Conservation (phyloP, 2,797 vertebrate species). For the Hemibagrus guttatus region DNA sequence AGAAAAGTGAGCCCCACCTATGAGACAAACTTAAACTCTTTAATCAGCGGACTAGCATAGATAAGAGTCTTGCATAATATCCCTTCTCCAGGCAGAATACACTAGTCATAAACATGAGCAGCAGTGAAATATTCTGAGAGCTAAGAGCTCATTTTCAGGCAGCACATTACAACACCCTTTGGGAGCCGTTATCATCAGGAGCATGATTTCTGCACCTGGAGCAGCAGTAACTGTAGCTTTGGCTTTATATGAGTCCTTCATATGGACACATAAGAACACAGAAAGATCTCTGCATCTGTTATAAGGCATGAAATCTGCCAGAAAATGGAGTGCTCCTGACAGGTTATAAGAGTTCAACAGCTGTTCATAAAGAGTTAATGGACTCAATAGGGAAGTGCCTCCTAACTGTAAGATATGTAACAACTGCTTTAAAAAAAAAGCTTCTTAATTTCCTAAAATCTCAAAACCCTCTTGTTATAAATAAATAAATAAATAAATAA, state of each 20-base stretch:
- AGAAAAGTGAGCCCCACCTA: neutral
- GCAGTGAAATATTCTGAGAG: neutral
- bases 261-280: neutral
- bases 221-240: neutral
- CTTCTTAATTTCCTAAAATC: constrained; percentile 24
- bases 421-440: too few species aligned
- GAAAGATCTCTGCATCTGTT: constrained; percentile 10
- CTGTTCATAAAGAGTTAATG: neutral
- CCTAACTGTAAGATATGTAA: neutral
- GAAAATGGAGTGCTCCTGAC: neutral
- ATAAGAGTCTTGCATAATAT: constrained; percentile 20
- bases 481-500: constrained; percentile 27
- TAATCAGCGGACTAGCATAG: neutral
- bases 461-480: neutral
- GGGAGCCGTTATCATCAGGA: constrained; percentile 21
- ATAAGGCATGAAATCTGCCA: constrained; percentile 1
- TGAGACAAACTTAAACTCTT: neutral
- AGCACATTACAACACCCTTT: constrained; percentile 16
- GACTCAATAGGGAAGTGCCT: neutral
- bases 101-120: constrained; percentile 1
- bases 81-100: neutral
- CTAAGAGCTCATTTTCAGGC: constrained; percentile 31
- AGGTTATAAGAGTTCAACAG: neutral
- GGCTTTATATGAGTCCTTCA: neutral
- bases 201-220: constrained; percentile 26